These are phyloP conservation scores for Odontothrips loti DNA, from an alignment of 2,888 invertebrate species.

Conservation along the genomic window DNA sequence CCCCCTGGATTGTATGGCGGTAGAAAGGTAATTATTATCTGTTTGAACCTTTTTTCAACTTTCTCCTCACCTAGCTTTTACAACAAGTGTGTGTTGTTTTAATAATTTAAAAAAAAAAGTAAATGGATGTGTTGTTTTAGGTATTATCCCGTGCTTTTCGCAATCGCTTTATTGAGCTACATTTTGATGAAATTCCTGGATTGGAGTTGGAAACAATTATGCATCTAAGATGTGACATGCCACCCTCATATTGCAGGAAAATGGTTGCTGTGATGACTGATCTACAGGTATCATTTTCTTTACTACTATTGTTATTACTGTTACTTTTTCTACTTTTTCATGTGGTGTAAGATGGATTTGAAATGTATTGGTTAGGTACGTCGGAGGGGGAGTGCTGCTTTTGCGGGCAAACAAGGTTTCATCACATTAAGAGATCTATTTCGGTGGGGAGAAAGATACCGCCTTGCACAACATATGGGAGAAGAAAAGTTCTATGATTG, in stretches of 20 bases:
- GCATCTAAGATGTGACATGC: constrained; percentile 81
- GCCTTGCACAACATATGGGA: constrained; percentile 60
- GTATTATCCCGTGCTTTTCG: constrained; percentile 91
- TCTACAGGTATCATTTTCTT: constrained; percentile 61
- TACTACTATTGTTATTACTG: neutral
- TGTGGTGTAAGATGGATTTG: neutral
- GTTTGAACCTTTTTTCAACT: neutral
- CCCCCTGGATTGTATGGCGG: constrained; percentile 96
- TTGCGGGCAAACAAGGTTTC: constrained; percentile 84
- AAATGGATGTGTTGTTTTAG: constrained; percentile 42
- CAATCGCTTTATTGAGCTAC: constrained; percentile 94
- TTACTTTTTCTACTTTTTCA: neutral
- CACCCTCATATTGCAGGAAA: constrained; percentile 80
- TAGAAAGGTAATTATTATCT: constrained; percentile 64
- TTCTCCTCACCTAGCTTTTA: neutral
- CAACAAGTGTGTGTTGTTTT: neutral
- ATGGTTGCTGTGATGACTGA: constrained; percentile 90
- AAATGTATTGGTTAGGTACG: constrained; percentile 45
- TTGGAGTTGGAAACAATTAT: constrained; percentile 83
- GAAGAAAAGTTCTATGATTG: constrained; percentile 76
- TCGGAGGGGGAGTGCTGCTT: constrained; percentile 79
- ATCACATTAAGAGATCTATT: constrained; percentile 94
- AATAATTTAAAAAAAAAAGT: constrained; percentile 8
- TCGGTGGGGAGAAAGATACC: constrained; percentile 93
- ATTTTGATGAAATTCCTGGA: constrained; percentile 92